These are phyloP conservation scores for Eupeodes luniger DNA, from an alignment of 2,888 invertebrate genomes.

Conservation along the genomic window DNA sequence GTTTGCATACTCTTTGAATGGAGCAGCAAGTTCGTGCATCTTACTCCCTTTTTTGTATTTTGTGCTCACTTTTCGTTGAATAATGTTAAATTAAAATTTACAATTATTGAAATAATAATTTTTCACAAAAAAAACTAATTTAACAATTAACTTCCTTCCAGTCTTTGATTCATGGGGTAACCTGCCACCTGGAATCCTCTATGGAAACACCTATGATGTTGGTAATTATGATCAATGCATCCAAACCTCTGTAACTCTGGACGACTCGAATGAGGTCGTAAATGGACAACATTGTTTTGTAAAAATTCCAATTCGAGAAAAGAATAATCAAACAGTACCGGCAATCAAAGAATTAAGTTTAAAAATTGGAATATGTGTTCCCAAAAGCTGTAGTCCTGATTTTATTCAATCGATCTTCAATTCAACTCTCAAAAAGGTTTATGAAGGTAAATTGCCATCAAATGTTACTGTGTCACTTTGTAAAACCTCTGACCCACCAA, in stretches of 20 bases:
- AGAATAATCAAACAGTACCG: conserved; percentile 16
- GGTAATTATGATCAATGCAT: conserved; percentile 56
- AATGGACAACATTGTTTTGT: conserved; percentile 51
- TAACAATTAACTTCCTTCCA: not conserved
- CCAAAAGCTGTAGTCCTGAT: conserved; percentile 34
- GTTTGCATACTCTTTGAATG: too few relatives aligned
- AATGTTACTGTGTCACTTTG: conserved; percentile 28
- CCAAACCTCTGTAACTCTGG: conserved; percentile 18
- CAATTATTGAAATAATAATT: too few relatives aligned
- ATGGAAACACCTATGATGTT: conserved; percentile 28
- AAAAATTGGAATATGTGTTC: conserved; percentile 43
- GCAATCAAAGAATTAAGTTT: conserved; percentile 12
- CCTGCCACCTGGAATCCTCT: conserved; percentile 34
- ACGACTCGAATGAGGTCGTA: not conserved
- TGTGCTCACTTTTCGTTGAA: too few relatives aligned
- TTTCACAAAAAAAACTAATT: too few relatives aligned
- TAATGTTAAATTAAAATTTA: too few relatives aligned
- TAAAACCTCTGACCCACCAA: conserved; percentile 4
- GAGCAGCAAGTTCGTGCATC: too few relatives aligned
- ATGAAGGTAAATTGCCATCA: conserved; percentile 21
- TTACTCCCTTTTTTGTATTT: too few relatives aligned
- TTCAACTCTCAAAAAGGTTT: not conserved
- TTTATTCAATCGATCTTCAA: conserved; percentile 22
- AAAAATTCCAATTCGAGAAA: conserved; percentile 24
- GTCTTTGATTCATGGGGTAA: conserved; percentile 57